A percentile compares a stretch with the other conserved stretches of the same genome.
These are phyloP conservation scores for Strix aluco DNA, from an alignment of 2,113 vertebrate species.

Conservation along the genomic window DNA sequence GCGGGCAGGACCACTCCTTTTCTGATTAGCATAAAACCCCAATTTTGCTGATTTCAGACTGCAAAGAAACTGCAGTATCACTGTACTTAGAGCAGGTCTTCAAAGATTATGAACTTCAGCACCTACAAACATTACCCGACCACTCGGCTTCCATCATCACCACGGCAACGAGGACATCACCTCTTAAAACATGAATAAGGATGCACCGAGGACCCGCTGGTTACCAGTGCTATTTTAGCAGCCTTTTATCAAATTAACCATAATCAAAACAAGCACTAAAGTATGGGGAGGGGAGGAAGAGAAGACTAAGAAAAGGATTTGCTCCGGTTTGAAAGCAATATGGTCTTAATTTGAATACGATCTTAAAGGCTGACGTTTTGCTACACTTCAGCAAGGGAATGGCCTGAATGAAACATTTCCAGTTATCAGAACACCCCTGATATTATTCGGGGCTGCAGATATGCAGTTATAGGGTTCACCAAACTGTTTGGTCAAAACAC, in stretches of 20 bases:
- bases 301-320: background rate
- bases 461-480: fast-evolving
- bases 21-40: background rate
- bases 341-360: background rate
- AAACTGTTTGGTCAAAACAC: background rate
- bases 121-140: background rate
- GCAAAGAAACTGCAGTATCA: fast-evolving
- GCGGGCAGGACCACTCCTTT: fast-evolving
- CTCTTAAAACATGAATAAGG: background rate
- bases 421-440: background rate
- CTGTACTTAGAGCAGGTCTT: background rate
- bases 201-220: background rate
- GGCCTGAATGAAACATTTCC: background rate
- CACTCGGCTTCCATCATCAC: background rate
- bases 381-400: background rate
- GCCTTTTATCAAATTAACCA: background rate
- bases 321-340: background rate
- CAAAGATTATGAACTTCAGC: background rate
- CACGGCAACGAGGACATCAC: fast-evolving
- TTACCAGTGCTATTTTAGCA: background rate
- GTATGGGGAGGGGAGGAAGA: background rate
- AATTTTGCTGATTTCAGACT: background rate
- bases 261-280: background rate
- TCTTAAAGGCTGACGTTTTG: background rate
- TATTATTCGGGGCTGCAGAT: background rate